Base-by-base conservation (phyloP, 2,113 vertebrate genomes). In the Pyrgilauda ruficollis region DNA sequence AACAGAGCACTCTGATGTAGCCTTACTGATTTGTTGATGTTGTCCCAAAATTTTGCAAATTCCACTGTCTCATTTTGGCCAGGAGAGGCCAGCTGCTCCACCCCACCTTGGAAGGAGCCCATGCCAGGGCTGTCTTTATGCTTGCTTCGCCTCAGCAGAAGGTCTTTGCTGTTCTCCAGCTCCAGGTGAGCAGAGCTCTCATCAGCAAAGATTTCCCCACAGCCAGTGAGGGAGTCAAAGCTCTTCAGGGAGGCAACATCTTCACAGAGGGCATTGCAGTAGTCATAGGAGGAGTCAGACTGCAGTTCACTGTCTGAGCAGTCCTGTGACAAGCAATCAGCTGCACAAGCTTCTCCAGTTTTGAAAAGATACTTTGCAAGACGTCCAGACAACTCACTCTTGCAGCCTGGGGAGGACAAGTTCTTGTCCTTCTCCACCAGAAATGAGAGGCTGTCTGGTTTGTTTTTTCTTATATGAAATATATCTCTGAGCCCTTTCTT, bases 151-250 rank as follows among this genome's bases (percentile, higher is more conserved):
- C 76, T 96, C 66, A 92, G 62, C 70, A 95, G 84, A 52, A 94
- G 69, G 55, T 96, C 96, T 18, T 92, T 97, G 73, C 88, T 97
- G 62, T 87, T 96, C 2, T 96, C 97, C 49, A 98, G 67, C 79
- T 98, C 98, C 72, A 98, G 75, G 20, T 98, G 98, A 69, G 97
- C 97, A 8, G 98, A 97, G 73, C 81, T 98, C 89, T 98, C 98
- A 43, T 99, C 98, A 21, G 98, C 98, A 94, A 98, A 99, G 94
- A 99, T 99, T 93, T 99, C 98, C 50, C 98, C 98, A 43, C 98
- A 99, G n/a, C 98, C 98, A 0, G 98, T 98, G 75, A 98, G 98
- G 8, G 98, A 99, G 82, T 98, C 98, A 37, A 99, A 99, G 90
- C 98, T 99, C 94, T 99, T 98, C 53, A 99, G 96, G 0, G 98